Evolutionary conservation across 2,888 invertebrate genomes (phyloP), one percentile per base, ranked within the genome.

Genomic region (Thymelicus lineola): DNA sequence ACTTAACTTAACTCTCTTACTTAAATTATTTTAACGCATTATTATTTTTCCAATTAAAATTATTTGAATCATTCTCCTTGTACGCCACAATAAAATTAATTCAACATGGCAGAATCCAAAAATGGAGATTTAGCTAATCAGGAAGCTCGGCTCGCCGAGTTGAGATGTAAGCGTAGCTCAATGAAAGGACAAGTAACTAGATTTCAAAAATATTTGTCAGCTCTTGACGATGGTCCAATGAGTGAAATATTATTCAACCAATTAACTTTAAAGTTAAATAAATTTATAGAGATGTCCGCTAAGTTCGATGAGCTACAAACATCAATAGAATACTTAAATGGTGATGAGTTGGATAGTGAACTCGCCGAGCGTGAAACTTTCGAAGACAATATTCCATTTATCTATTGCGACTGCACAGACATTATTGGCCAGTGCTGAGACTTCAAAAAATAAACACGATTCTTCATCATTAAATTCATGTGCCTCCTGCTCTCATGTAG

Each of bases 171-270:
- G 12, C 46, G 46, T 10, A 46, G 14, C 6, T 46, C 14, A 46
- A 46, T 46, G 46, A 46, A 46, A 46, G 46, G 46, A 46, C 46
- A 46, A 46, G 46, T 46, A 46, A 46, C 46, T 46, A 46, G 46
- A 46, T 46, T 46, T 46, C 46, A 46, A 46, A 46, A 46, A 46
- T 14, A 46, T 46, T 46, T 46, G 12, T 14, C 14, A 46, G 14
- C 46, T 14, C 46, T 46, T 46, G 46, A 46, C 12, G 46, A 46
- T 46, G 46, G 10, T 46, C 46, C 46, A 46, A 46, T 46, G 46
- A 46, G 46, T 14, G 46, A 46, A 14, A 46, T 46, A 46, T 12
- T 46, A 46, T 46, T 46, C 14, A 46, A 46, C 14, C 46, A 46
- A 46, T 46, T 46, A 46, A 46, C 46, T 14, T 14, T 46, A 12